Evolutionary conservation across 2,888 invertebrate genomes (phyloP).

Genomic region (Drosophila emarginata): DNA sequence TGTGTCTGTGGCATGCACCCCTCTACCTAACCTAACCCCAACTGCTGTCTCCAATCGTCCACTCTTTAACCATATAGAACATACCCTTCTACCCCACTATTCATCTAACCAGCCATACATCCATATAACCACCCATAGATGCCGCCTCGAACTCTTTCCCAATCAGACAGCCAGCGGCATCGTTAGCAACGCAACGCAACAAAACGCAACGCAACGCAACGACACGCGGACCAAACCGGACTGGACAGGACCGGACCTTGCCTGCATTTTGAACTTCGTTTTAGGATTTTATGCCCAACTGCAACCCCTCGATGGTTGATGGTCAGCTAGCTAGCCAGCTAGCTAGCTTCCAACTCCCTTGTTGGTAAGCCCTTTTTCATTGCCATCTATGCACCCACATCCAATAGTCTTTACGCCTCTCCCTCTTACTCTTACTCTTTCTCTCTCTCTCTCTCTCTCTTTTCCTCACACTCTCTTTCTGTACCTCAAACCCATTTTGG

Average conservation of each 20-base stretch:
- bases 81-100: background rate
- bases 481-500: background rate
- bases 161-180: slow-evolving; percentile 61
- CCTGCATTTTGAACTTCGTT: slow-evolving; percentile 71
- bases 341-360: slow-evolving; percentile 8
- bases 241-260: slow-evolving; percentile 44
- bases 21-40: slow-evolving; percentile 49
- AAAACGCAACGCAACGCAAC: slow-evolving; percentile 10
- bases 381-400: slow-evolving; percentile 23
- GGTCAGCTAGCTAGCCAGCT: slow-evolving; percentile 33
- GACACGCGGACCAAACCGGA: no score
- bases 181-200: slow-evolving; percentile 58
- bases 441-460: background rate
- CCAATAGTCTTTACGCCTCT: background rate
- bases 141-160: slow-evolving; percentile 32
- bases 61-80: slow-evolving; percentile 10
- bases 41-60: slow-evolving; percentile 17
- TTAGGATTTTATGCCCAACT: slow-evolving; percentile 53
- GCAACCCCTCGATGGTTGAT: slow-evolving; percentile 35
- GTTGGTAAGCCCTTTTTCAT: slow-evolving; percentile 46
- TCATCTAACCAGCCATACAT: background rate
- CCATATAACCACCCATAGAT: background rate
- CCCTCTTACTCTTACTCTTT: background rate
- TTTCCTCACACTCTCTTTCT: background rate
- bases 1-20: slow-evolving; percentile 59